phyloP scores from a whole-genome alignment of 2,888 invertebrate genomes.

The Dolomedes plantarius region DNA sequence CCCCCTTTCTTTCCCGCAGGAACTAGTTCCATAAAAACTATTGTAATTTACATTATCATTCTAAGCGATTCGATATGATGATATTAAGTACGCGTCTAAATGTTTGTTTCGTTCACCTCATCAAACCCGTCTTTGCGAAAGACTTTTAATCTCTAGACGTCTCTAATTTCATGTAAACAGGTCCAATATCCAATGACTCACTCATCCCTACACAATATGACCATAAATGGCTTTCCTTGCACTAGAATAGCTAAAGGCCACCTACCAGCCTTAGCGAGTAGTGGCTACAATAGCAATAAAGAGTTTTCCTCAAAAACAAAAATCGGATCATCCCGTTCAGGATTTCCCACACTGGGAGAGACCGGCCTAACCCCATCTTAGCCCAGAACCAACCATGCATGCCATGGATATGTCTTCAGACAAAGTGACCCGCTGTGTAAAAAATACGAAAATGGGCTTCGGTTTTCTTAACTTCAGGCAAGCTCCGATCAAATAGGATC shows the following conservation, averaged over 20 bases:
- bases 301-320: background rate
- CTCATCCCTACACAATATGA: background rate
- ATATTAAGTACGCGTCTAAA: no score
- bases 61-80: no score
- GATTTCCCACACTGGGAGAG: constrained; percentile 5
- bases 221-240: background rate
- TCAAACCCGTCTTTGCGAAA: no score
- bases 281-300: background rate
- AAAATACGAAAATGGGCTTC: background rate
- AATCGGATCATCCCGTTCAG: background rate
- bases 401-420: constrained; percentile 6
- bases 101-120: no score
- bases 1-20: no score
- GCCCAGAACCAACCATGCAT: constrained; percentile 6
- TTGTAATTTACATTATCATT: no score
- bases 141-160: no score
- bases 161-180: no score
- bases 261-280: background rate
- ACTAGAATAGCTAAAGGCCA: background rate
- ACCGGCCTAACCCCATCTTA: constrained; percentile 2
- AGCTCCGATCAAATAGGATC: constrained; percentile 2
- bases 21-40: no score
- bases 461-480: background rate
- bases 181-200: no score
- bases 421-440: constrained; percentile 3